Evolutionary conservation across 2,888 invertebrate species (phyloP).

Genomic region (Drosophila helvetica): DNA sequence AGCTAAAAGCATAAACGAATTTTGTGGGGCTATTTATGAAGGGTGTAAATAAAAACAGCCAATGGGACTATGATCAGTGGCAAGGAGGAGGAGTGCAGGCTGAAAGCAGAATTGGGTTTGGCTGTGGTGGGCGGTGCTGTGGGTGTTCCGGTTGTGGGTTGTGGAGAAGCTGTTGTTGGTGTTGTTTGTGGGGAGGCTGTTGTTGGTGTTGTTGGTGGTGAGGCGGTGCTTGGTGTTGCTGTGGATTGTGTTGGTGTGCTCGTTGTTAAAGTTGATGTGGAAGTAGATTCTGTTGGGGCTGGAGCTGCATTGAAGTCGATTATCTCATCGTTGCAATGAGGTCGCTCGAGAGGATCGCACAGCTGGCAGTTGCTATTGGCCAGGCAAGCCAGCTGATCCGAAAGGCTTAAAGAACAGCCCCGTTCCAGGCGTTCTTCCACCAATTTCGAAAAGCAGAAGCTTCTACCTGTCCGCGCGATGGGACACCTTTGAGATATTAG

Average conservation of each 20-base stretch:
- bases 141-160: conserved; percentile 7
- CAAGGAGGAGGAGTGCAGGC: conserved; percentile 16
- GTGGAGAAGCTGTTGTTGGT: conserved; percentile 12
- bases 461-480: conserved; percentile 57
- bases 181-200: conserved; percentile 25
- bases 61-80: conserved; percentile 31
- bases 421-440: conserved; percentile 31
- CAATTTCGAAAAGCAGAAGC: conserved; percentile 52
- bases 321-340: conserved; percentile 46
- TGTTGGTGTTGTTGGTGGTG: conserved; percentile 16
- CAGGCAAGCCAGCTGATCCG: conserved; percentile 48
- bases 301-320: conserved; percentile 3
- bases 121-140: conserved; percentile 23
- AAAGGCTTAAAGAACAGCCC: conserved; percentile 49
- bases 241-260: conserved; percentile 8
- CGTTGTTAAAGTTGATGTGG: conserved; percentile 11
- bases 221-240: neutral
- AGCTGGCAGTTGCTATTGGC: conserved; percentile 52
- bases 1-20: conserved; percentile 7
- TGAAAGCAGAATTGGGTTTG: conserved; percentile 19
- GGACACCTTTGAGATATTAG: conserved; percentile 38
- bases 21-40: conserved; percentile 18
- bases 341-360: conserved; percentile 52
- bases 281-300: conserved; percentile 36
- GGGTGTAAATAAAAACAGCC: conserved; percentile 20